Evolutionary conservation across 2,113 vertebrate genomes (phyloP).

Genomic region (Tragulus kanchil): DNA sequence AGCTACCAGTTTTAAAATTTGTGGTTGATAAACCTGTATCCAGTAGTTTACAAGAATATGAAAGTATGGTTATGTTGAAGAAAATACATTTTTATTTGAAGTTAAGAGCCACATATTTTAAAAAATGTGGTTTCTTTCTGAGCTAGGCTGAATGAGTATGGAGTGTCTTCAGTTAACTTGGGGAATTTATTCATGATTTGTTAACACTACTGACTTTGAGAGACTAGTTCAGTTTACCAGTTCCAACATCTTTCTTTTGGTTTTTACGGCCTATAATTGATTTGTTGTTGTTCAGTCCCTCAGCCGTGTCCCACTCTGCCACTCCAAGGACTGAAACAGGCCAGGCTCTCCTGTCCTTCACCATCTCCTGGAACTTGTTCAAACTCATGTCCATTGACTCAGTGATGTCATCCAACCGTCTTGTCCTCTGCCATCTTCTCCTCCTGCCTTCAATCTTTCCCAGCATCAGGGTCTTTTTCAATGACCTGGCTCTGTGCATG

Average conservation of each 20-base stretch:
- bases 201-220: slow-evolving; percentile 12
- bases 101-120: neutral
- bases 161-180: neutral
- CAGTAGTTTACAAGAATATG: neutral
- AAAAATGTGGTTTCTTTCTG: neutral
- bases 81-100: neutral
- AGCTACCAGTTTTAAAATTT: no score
- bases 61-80: neutral
- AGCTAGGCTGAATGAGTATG: neutral
- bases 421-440: no score
- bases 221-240: neutral
- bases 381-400: no score
- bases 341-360: no score
- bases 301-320: no score
- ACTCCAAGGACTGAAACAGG: no score
- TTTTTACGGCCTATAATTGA: neutral
- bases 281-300: no score
- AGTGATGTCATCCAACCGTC: no score
- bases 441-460: no score
- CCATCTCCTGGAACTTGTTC: no score
- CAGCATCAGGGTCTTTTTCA: no score
- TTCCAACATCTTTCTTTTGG: neutral
- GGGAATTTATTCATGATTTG: neutral
- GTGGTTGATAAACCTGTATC: neutral
- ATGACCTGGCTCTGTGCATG: no score